Percentiles rank a stretch among this genome's conserved stretches.
phyloP scores from a whole-genome alignment of 2,888 invertebrate species.

The Lysandra coridon region DNA sequence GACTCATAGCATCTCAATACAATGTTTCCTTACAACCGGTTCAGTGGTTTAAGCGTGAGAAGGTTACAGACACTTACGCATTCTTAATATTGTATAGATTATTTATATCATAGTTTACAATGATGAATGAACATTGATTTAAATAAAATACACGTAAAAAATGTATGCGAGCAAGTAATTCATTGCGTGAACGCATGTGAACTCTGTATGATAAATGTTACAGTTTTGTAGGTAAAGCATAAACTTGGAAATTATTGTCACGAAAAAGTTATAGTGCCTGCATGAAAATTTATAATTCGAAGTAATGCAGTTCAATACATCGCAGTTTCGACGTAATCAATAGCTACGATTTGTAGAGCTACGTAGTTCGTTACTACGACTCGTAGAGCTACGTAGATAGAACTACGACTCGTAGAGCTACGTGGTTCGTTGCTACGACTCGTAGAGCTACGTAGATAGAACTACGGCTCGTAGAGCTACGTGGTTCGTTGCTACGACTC shows the following conservation, averaged over 20 bases:
- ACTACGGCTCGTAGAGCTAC: no score
- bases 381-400: no score
- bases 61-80: no score
- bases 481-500: no score
- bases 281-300: background rate
- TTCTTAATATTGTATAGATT: background rate
- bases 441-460: no score
- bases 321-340: background rate
- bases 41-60: no score
- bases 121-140: background rate
- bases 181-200: background rate
- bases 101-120: background rate
- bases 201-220: conserved; percentile 3
- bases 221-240: conserved; percentile 1
- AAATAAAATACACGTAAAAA: background rate
- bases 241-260: conserved; percentile 10
- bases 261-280: background rate
- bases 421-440: no score
- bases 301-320: conserved; percentile 25
- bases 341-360: conserved; percentile 29
- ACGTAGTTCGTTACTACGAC: no score
- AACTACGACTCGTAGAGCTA: no score
- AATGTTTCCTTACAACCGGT: no score
- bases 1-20: no score
- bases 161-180: background rate